Percentiles rank a stretch among this genome's conserved stretches.
Conservation (phyloP, 2,888 invertebrate genomes). For the Strigamia maritima region DNA sequence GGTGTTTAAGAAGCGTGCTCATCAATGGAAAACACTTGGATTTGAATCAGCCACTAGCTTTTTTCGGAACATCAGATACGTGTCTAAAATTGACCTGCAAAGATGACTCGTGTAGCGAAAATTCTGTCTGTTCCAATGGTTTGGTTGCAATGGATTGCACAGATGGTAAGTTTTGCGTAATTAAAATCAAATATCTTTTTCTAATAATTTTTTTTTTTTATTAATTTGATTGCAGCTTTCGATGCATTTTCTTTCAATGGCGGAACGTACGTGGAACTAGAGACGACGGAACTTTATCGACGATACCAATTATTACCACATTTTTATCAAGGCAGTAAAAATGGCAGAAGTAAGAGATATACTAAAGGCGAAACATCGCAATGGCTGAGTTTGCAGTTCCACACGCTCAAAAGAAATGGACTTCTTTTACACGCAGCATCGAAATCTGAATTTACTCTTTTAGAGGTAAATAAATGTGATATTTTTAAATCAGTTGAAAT, state of each 20-base stretch:
- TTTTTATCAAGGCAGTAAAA: constrained; percentile 66
- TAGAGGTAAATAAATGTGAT: constrained; percentile 59
- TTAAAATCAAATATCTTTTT: constrained; percentile 8
- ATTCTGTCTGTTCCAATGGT: constrained; percentile 56
- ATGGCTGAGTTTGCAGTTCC: constrained; percentile 76
- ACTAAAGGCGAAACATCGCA: constrained; percentile 56
- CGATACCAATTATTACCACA: constrained; percentile 80
- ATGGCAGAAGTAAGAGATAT: constrained; percentile 62
- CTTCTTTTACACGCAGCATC: constrained; percentile 81
- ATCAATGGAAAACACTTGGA: constrained; percentile 82
- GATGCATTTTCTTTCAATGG: constrained; percentile 74
- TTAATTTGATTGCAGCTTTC: constrained; percentile 58
- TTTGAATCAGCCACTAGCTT: constrained; percentile 70
- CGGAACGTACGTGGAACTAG: constrained; percentile 74
- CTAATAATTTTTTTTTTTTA: background rate
- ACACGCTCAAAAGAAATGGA: constrained; percentile 73
- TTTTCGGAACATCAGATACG: constrained; percentile 68
- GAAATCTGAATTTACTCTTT: constrained; percentile 78
- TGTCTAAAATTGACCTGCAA: constrained; percentile 65
- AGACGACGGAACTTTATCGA: constrained; percentile 72
- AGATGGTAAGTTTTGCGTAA: constrained; percentile 52
- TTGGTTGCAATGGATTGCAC: constrained; percentile 76
- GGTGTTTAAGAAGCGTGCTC: constrained; percentile 86
- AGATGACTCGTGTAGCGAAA: constrained; percentile 59
- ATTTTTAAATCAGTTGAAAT: background rate